Evolutionary conservation across 2,797 vertebrate species (phyloP), one percentile per base, ranked within the genome.

Genomic region (Lophius americanus): DNA sequence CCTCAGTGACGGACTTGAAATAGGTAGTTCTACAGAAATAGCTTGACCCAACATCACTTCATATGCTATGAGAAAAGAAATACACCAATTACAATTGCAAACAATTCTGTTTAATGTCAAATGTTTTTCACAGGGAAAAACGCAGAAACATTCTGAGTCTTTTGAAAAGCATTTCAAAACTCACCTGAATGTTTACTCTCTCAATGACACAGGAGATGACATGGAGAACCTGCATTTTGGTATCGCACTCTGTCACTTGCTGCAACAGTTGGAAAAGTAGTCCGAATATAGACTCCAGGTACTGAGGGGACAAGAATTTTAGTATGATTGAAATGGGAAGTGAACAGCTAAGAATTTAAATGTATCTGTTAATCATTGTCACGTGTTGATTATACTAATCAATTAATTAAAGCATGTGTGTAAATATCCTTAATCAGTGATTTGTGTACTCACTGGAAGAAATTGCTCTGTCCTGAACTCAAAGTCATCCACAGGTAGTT

Each of bases 381-480:
- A 33, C 51, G n/a, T 47, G 47, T 3, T 9, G 0, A 54, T 44
- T 43, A 2, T 37, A 42, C 32, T 32, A 1, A 0, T 42, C 36
- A 36, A 4, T 51, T 9, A 46, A 60, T 11, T 14, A 14, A 38
- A 48, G 39, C 3, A 13, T 14, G n/a, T 49, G 35, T 8, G 46
- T 7, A n/a, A 2, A 11, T 8, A 39, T 46, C 23, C 6, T 23
- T 23, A 33, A 3, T 46, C 39, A 12, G 8, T 3, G 3, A 53
- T 4, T 23, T 0, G 43, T 55, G 44, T 64, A 84, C 96, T 95
- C 91, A 99, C 98, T 43, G 96, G 96, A 60, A 98, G 89, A 84
- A 99, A 99, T 12, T 98, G 97, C 60, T 99, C 96, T 11, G 96
- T 98, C 84, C 95, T 93, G 90, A 99, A 99, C 82, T 98, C 97